Conservation (phyloP, 2,888 invertebrate genomes). For the Hyalella azteca region DNA sequence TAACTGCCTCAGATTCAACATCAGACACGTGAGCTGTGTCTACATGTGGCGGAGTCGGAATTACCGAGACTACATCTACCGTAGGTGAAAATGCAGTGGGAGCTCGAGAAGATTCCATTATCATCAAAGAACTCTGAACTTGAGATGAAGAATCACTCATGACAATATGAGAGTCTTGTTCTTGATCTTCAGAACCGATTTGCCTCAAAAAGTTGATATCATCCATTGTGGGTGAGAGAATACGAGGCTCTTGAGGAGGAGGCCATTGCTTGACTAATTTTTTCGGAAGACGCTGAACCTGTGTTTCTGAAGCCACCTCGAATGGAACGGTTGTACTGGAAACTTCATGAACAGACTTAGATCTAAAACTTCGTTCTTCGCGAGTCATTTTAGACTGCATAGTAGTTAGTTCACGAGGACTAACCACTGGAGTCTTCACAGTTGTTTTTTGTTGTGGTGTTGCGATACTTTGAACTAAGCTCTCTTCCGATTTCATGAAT, state of each 20-base stretch:
- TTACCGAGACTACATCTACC: conserved; percentile 29
- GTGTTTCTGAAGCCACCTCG: conserved; percentile 7
- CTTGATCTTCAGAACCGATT: conserved; percentile 14
- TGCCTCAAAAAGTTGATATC: background rate
- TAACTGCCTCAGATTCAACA: background rate
- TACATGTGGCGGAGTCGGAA: background rate
- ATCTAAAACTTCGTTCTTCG: conserved; percentile 1
- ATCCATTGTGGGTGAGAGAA: conserved; percentile 26
- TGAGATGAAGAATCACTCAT: background rate
- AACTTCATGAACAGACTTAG: background rate
- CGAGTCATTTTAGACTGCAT: conserved; percentile 14
- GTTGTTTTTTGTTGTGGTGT: conserved; percentile 4
- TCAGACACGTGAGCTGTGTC: background rate
- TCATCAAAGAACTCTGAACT: background rate
- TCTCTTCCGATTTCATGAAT: conserved; percentile 48
- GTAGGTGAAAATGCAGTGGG: background rate
- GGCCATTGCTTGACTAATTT: conserved; percentile 39
- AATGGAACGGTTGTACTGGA: conserved; percentile 31
- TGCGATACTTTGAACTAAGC: background rate
- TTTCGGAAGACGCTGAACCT: background rate
- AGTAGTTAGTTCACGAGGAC: background rate
- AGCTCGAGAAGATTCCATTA: background rate
- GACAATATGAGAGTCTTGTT: background rate
- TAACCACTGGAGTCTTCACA: conserved; percentile 15
- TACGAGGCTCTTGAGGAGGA: conserved; percentile 21